Evolutionary conservation across 2,888 invertebrate species (phyloP).

Genomic region (Cephus sareptanus): DNA sequence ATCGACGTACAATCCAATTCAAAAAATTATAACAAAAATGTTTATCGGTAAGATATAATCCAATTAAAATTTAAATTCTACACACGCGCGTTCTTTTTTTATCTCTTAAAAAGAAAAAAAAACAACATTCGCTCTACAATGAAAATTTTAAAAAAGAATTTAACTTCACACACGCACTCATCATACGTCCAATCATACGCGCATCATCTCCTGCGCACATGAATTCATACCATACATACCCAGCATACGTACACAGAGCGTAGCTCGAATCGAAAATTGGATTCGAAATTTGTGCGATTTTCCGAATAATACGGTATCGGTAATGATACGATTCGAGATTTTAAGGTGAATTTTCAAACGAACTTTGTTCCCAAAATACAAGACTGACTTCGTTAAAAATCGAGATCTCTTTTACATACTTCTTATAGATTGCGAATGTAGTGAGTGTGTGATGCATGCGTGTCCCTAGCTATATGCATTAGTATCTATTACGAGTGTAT

Average conservation of each 20-base stretch:
- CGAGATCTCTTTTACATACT: neutral
- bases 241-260: neutral
- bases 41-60: neutral
- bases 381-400: neutral
- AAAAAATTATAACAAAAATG: neutral
- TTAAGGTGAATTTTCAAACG: neutral
- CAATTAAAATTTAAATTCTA: neutral
- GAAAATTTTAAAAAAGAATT: neutral
- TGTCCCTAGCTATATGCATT: neutral
- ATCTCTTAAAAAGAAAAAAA: neutral
- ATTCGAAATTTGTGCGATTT: neutral
- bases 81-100: neutral
- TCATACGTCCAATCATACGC: neutral
- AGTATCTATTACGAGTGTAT: neutral
- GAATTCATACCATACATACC: neutral
- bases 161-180: neutral
- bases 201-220: neutral
- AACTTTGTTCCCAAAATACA: neutral
- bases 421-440: neutral
- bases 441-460: neutral
- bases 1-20: neutral
- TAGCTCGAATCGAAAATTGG: neutral
- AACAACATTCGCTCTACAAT: neutral
- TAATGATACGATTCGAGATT: neutral
- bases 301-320: neutral